These are phyloP conservation scores for Lophius americanus DNA, from an alignment of 2,797 vertebrate species.

Conservation along the genomic window DNA sequence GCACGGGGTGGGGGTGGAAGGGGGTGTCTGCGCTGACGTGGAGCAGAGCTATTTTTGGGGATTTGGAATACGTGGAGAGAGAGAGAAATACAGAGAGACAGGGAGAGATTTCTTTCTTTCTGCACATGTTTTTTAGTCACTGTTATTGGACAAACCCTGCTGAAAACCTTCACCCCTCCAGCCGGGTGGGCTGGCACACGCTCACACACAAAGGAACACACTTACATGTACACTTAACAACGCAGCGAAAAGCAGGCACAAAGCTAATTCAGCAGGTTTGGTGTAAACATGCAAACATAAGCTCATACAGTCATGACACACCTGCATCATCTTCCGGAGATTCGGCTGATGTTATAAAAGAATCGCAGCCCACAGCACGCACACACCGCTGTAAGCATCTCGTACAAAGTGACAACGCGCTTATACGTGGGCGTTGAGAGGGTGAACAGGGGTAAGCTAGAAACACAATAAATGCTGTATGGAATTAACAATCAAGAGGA, in stretches of 20 bases:
- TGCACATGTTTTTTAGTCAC: conserved; percentile 54
- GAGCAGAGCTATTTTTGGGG: conserved; percentile 65
- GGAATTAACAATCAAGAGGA: conserved; percentile 48
- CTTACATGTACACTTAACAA: background rate
- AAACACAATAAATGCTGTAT: conserved; percentile 51
- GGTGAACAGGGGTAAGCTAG: conserved; percentile 51
- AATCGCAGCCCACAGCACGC: conserved; percentile 26
- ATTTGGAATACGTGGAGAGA: conserved; percentile 59
- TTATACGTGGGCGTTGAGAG: conserved; percentile 54
- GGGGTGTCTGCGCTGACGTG: conserved; percentile 51
- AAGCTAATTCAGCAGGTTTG: conserved; percentile 29
- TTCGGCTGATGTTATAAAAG: conserved; percentile 14
- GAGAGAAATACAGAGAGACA: conserved; percentile 50
- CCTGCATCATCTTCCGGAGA: conserved; percentile 5
- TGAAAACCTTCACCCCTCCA: conserved; percentile 55
- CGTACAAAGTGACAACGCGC: conserved; percentile 63
- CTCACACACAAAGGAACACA: conserved; percentile 14
- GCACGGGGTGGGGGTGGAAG: conserved; percentile 12
- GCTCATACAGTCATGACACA: conserved; percentile 15
- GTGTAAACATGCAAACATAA: conserved; percentile 16
- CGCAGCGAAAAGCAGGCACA: conserved; percentile 23
- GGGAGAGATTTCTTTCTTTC: conserved; percentile 46
- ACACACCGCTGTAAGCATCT: conserved; percentile 61
- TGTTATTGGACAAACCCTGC: conserved; percentile 62
- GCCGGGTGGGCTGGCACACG: conserved; percentile 45